phyloP scores from a whole-genome alignment of 2,888 invertebrate species.

The Zeuzera pyrina region DNA sequence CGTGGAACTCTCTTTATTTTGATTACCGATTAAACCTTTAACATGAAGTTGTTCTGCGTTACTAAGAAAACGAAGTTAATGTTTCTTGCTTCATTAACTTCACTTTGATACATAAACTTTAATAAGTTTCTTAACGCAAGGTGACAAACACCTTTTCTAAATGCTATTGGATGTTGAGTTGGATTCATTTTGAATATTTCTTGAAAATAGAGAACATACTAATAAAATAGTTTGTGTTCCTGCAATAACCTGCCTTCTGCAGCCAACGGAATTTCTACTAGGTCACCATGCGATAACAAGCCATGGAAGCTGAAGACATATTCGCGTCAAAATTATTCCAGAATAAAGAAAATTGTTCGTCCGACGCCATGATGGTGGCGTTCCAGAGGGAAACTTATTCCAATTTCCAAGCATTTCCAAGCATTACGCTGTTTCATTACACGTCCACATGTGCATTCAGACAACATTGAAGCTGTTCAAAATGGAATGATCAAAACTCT shows the following conservation, averaged over 20 bases:
- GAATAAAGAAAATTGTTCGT: constrained; percentile 82
- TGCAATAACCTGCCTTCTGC: constrained; percentile 80
- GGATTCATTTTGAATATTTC: constrained; percentile 82
- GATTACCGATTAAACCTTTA: constrained; percentile 79
- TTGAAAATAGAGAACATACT: constrained; percentile 82
- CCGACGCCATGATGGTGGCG: constrained; percentile 80
- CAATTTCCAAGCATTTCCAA: constrained; percentile 23
- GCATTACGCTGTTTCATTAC: constrained; percentile 41
- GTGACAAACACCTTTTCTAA: constrained; percentile 80
- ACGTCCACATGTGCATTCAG: too few species aligned
- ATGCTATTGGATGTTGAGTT: constrained; percentile 79
- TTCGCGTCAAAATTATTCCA: constrained; percentile 85
- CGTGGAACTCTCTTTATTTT: constrained; percentile 72
- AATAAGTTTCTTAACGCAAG: constrained; percentile 79
- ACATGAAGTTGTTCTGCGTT: constrained; percentile 82
- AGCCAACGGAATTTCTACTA: constrained; percentile 80
- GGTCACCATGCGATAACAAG: constrained; percentile 78
- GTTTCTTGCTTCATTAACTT: constrained; percentile 83
- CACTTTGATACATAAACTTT: constrained; percentile 82
- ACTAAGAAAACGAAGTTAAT: constrained; percentile 79
- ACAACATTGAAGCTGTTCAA: too few species aligned
- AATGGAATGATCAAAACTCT: too few species aligned
- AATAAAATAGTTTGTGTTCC: constrained; percentile 80
- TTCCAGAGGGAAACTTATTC: constrained; percentile 49
- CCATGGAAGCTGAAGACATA: constrained; percentile 80